phyloP scores from a whole-genome alignment of 2,888 invertebrate genomes.

The Neoaliturus tenellus region DNA sequence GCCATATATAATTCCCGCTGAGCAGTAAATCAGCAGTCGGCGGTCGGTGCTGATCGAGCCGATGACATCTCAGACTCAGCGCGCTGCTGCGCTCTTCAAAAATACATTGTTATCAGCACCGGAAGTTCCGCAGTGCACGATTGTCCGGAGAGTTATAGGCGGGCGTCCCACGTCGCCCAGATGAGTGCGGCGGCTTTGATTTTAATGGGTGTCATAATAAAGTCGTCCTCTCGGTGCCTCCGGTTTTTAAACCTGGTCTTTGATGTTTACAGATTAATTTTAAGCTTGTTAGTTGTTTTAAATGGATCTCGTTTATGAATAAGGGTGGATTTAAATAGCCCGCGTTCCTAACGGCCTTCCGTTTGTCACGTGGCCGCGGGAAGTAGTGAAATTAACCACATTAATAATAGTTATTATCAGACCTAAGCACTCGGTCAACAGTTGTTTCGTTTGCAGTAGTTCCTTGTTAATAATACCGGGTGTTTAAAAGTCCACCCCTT shows the following conservation, averaged over 20 bases:
- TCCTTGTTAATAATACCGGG: no score
- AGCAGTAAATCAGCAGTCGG: background rate
- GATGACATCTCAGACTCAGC: background rate
- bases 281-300: background rate
- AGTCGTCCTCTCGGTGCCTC: background rate
- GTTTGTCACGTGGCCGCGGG: background rate
- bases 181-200: background rate
- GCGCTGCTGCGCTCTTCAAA: background rate
- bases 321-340: background rate
- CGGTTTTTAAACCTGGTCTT: background rate
- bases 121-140: background rate
- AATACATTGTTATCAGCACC: background rate
- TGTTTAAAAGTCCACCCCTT: no score
- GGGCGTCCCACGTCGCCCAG: background rate
- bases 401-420: no score
- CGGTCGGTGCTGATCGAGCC: background rate
- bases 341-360: background rate
- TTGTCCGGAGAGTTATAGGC: background rate
- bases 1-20: background rate
- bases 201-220: constrained; percentile 13
- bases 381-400: no score
- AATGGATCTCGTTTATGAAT: background rate
- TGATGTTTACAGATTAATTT: constrained; percentile 1
- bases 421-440: no score
- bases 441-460: no score